Base-by-base conservation (phyloP, 2,797 vertebrate genomes). In the Yasuhikotakia modesta region DNA sequence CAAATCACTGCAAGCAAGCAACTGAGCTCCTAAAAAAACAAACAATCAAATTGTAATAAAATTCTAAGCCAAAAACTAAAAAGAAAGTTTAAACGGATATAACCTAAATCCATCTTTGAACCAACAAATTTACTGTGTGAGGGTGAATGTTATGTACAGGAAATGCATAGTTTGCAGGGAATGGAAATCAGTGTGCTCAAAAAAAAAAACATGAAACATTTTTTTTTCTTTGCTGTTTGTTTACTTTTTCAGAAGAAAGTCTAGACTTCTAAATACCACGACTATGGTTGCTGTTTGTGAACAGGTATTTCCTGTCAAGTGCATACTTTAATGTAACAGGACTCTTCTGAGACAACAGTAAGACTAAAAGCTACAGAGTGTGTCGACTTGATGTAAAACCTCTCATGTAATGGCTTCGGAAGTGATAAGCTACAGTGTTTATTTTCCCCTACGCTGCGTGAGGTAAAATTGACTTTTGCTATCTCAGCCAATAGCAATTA, bases 401-500 rank as follows among this genome's bases (percentile, higher is more conserved):
- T 86, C 87, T 85, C 76, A 87, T 86, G 90, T 88, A 89, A 89
- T 86, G 85, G 67, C 87, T 90, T 84, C 80, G 70, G 77, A 43
- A 78, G 84, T 22, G 87, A 91, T 91, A 90, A 89, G 84, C 70
- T 81, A 80, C 82, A 87, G 85, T 77, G 75, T 89, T 90, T 90
- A 79, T 80, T 80, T 70, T 73, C 76, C 72, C 30, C 10, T 64
- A 85, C 84, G 86, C 85, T 76, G 82, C 55, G 46, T 87, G 86
- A 88, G 88, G 88, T 87, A 85, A 88, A 91, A 90, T 90, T 91
- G 90, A 92, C 89, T 89, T 88, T 85, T 87, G 84, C 89, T 90
- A 90, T 93, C 91, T 89, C 70, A 88, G 89, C 90, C 88, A 83
- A 83, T 88, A 86, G 88, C 84, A 87, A 91, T 92, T 93, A 93